Percentiles rank a stretch among this genome's conserved stretches.
These are phyloP conservation scores for Crocuta crocuta DNA, from an alignment of 2,113 vertebrate species.

Conservation along the genomic window DNA sequence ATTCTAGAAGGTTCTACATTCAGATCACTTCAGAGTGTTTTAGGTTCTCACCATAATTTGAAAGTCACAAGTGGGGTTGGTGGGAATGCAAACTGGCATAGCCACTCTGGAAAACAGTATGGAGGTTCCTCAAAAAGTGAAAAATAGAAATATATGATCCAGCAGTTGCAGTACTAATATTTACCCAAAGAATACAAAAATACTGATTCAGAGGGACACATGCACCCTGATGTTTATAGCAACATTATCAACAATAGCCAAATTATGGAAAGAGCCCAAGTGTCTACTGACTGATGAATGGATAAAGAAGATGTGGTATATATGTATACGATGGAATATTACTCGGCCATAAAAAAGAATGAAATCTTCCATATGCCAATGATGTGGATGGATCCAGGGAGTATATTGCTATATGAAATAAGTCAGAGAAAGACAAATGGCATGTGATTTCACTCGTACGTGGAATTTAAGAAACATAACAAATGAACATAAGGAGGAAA, in stretches of 20 bases:
- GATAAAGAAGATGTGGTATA: neutral
- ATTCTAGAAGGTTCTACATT: constrained; percentile 9
- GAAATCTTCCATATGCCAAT: neutral
- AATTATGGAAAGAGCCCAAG: neutral
- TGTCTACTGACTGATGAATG: neutral
- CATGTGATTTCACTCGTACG: neutral
- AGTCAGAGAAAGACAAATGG: neutral
- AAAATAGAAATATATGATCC: neutral
- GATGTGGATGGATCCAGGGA: neutral
- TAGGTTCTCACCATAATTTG: neutral
- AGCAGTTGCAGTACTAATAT: neutral
- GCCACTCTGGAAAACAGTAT: neutral
- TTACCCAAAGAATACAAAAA: neutral
- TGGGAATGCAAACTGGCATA: neutral
- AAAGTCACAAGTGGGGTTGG: neutral
- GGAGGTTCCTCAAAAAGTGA: neutral
- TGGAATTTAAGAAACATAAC: neutral
- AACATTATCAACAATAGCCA: neutral
- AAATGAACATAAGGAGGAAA: neutral
- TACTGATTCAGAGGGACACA: neutral
- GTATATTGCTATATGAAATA: neutral
- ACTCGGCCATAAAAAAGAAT: neutral
- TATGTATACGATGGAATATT: neutral
- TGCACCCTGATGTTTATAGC: neutral
- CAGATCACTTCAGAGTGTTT: neutral